Evolutionary conservation across 2,888 invertebrate genomes (phyloP).

Genomic region (Drosophila dives): DNA sequence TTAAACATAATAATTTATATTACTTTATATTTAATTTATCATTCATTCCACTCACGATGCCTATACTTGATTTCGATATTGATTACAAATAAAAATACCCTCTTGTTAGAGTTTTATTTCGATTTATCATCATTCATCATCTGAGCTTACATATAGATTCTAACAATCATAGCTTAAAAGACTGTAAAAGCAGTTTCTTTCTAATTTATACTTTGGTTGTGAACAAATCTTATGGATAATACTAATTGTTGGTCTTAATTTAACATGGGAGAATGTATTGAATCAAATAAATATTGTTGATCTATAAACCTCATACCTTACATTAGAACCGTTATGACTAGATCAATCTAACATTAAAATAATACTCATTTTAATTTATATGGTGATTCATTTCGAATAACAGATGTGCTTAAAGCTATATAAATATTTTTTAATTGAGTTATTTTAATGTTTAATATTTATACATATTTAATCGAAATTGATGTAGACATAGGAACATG

Average conservation of each 20-base stretch:
- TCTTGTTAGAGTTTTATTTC: background rate
- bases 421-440: background rate
- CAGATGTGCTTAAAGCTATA: background rate
- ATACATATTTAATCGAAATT: too few species aligned
- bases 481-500: background rate
- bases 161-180: too few species aligned
- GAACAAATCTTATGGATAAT: background rate
- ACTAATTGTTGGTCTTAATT: background rate
- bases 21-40: background rate
- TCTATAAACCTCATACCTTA: too few species aligned
- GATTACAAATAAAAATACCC: background rate
- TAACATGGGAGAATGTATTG: background rate
- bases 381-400: background rate
- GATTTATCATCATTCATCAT: too few species aligned
- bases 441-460: too few species aligned
- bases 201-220: background rate
- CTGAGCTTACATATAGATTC: too few species aligned
- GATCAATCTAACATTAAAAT: background rate
- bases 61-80: background rate
- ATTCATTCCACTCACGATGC: background rate
- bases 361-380: background rate
- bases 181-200: too few species aligned
- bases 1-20: background rate
- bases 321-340: too few species aligned
- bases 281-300: background rate